Evolutionary conservation across 2,797 vertebrate species (phyloP), one percentile per base, ranked within the genome.

Genomic region (Monodelphis domestica): DNA sequence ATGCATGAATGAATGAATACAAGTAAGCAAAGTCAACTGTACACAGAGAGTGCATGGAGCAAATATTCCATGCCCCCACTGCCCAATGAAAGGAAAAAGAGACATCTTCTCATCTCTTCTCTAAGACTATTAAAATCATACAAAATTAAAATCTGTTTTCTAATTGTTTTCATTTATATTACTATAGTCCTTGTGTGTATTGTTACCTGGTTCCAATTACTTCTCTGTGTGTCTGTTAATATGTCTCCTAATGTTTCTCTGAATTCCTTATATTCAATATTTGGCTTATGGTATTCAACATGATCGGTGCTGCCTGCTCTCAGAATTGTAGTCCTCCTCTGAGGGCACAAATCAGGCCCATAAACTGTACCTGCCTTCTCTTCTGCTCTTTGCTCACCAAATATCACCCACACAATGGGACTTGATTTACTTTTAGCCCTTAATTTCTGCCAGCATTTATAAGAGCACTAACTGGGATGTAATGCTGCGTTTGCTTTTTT

Each of bases 401-500:
- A 38, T 45, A 92, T 59, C 26, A 28, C 92, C 95, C 94, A 93
- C 12, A 0, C 1, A n/a, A 91, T 90, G 55, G 92, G 88, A 33
- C 92, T 94, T 89, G 94, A 90, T 94, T 96, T 95, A 93, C 93
- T 93, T 90, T 52, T 26, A 55, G 10, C 90, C 38, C 53, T 93
- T 93, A 38, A 0, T 9, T 3, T n/a, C 26, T 87, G 70, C 95
- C 95, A 93, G 87, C 53, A 54, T n/a, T 51, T 89, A 38, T 90
- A 59, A 91, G 56, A 55, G 28, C 45, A 38, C 26, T 70, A 54
- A 53, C 55, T 94, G 94, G 11, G 52, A 63, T 91, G 91, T 94
- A 78, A 90, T 96, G 88, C 70, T 87, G 30, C 9, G 45, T 52
- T 11, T 93, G 53, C 91, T 28, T 97, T 95, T 96, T 95, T 94